Conservation (phyloP, 2,888 invertebrate species). For the Tipula helvola region DNA sequence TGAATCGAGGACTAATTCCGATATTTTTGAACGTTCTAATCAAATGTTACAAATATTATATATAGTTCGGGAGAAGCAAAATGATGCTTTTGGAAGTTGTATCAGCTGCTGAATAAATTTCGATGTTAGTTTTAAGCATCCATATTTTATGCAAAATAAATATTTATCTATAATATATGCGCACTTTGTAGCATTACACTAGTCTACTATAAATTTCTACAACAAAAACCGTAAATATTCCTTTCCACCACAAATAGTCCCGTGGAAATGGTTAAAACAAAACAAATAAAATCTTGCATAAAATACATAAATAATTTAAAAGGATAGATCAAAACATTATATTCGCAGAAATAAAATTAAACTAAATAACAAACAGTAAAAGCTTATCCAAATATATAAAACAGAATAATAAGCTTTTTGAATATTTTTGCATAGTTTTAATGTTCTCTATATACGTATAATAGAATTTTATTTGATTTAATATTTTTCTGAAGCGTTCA, state of each 20-base stretch:
- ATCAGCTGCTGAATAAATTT: no score
- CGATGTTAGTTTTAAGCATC: no score
- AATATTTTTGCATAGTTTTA: neutral
- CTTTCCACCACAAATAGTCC: neutral
- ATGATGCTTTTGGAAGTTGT: no score
- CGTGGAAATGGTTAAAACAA: neutral
- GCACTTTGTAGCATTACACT: neutral
- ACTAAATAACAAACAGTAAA: neutral
- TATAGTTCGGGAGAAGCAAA: no score
- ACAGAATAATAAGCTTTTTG: neutral
- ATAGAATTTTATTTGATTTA: neutral
- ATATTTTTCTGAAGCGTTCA: neutral
- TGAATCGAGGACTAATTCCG: no score
- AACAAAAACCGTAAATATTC: neutral
- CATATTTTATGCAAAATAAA: no score
- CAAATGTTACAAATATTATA: no score
- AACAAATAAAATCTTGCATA: neutral
- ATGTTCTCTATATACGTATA: neutral
- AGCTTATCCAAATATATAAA: neutral
- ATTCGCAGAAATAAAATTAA: neutral
- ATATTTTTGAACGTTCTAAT: no score
- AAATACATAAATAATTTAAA: neutral
- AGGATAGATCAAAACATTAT: neutral
- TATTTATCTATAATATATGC: no score
- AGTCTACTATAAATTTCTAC: neutral